A percentile compares a stretch with the other conserved stretches of the same genome.
Evolutionary conservation across 1,140 invertebrate genomes (phyloP).

Genomic region (Bombus consobrinus): DNA sequence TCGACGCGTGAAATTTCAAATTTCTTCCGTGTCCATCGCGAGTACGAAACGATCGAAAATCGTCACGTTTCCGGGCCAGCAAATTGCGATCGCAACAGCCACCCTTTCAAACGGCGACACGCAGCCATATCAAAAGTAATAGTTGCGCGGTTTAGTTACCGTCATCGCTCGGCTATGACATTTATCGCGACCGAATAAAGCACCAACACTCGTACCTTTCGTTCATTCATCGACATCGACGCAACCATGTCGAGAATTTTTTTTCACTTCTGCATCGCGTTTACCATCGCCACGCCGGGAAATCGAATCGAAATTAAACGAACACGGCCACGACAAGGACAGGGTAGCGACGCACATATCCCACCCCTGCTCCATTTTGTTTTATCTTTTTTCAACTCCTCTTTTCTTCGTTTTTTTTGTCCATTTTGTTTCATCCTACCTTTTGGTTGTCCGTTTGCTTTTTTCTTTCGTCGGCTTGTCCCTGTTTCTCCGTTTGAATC

Average conservation of each 20-base stretch:
- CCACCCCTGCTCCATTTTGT: background rate
- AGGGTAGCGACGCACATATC: background rate
- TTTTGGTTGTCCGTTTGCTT: background rate
- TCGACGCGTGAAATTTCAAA: slow-evolving; percentile 13
- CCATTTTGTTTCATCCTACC: background rate
- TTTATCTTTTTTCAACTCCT: background rate
- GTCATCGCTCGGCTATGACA: slow-evolving; percentile 28
- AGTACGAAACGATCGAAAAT: slow-evolving; percentile 13
- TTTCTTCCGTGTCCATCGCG: background rate
- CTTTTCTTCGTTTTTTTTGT: background rate
- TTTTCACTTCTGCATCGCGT: slow-evolving; percentile 18
- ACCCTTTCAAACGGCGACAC: slow-evolving; percentile 10
- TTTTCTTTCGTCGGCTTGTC: background rate
- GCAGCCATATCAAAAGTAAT: slow-evolving; percentile 20
- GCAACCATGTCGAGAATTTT: slow-evolving; percentile 36
- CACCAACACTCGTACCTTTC: slow-evolving; percentile 7
- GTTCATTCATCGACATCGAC: slow-evolving; percentile 43
- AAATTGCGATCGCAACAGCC: slow-evolving; percentile 11
- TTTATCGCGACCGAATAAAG: slow-evolving; percentile 61
- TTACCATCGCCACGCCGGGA: slow-evolving; percentile 14
- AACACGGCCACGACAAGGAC: slow-evolving; percentile 19
- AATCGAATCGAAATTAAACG: slow-evolving; percentile 64
- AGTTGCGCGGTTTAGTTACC: slow-evolving; percentile 43
- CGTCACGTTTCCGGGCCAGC: background rate
- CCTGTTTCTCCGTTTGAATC: background rate